Conservation (phyloP, 2,113 vertebrate species). For the Channa argus region DNA sequence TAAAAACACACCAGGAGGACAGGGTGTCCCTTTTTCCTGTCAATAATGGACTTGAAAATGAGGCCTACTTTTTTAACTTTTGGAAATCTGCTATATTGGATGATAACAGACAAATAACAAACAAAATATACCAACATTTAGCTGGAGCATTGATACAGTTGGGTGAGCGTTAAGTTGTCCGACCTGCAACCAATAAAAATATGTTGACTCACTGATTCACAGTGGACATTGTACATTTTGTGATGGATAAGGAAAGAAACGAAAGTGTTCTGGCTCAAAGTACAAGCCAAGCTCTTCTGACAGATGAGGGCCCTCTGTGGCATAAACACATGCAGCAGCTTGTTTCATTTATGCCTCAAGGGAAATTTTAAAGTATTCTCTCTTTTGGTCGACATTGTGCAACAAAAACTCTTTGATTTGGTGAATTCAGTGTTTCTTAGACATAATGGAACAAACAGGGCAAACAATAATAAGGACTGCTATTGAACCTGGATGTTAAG, state of each 20-base stretch:
- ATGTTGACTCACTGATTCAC: slow-evolving; percentile 13
- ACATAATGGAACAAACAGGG: slow-evolving; percentile 3
- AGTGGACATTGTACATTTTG: neutral
- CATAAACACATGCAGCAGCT: slow-evolving; percentile 62
- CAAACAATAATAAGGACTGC: slow-evolving; percentile 3
- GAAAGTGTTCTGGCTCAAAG: slow-evolving; percentile 45
- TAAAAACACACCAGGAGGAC: neutral
- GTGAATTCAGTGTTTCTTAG: slow-evolving; percentile 10
- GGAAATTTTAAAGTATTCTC: slow-evolving; percentile 28
- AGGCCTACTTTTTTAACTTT: neutral
- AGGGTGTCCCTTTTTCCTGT: neutral
- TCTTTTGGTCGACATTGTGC: slow-evolving; percentile 35
- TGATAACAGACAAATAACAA: neutral
- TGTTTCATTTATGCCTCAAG: slow-evolving; percentile 57
- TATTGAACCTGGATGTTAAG: too few relatives aligned
- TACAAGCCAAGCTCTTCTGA: slow-evolving; percentile 54
- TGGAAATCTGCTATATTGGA: neutral
- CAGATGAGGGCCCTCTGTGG: slow-evolving; percentile 37
- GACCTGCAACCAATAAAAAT: slow-evolving; percentile 5
- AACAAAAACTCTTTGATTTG: slow-evolving; percentile 28
- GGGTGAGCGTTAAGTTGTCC: neutral
- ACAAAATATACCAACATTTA: slow-evolving; percentile 1
- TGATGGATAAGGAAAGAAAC: slow-evolving; percentile 32
- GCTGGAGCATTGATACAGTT: neutral
- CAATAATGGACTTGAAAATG: neutral